Conservation (phyloP, 2,797 vertebrate species). For the Eulemur albifrons region DNA sequence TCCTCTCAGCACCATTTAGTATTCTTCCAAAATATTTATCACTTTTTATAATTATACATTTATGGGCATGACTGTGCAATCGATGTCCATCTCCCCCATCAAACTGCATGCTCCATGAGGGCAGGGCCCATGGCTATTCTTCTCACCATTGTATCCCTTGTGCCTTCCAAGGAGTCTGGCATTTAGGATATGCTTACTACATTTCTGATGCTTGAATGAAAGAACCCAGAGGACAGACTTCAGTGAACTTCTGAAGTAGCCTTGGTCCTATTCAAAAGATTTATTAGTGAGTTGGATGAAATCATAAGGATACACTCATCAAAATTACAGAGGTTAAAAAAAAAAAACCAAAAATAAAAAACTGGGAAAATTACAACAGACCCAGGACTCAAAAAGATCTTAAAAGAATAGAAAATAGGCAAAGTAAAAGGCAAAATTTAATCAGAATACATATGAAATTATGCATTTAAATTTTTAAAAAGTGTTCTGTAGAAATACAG, state of each 20-base stretch:
- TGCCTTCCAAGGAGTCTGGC: neutral
- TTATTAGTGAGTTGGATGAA: neutral
- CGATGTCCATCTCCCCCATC: neutral
- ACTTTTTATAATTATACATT: neutral
- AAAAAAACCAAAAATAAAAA: neutral
- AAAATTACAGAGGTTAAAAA: neutral
- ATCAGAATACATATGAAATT: neutral
- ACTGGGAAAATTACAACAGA: neutral
- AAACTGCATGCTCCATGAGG: neutral
- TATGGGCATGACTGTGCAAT: neutral
- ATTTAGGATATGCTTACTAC: neutral
- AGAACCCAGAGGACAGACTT: neutral
- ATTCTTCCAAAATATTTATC: neutral
- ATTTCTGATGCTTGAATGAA: neutral
- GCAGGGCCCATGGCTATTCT: neutral
- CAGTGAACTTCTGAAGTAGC: neutral
- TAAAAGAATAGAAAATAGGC: neutral
- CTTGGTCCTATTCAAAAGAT: neutral
- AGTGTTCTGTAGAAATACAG: neutral
- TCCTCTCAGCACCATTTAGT: neutral
- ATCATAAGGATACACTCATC: neutral
- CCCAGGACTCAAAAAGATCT: neutral
- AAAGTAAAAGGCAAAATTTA: neutral
- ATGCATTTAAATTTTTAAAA: neutral
- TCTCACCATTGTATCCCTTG: neutral